Base-by-base conservation (phyloP, 2,888 invertebrate genomes). In the Pogonocherus hispidulus region DNA sequence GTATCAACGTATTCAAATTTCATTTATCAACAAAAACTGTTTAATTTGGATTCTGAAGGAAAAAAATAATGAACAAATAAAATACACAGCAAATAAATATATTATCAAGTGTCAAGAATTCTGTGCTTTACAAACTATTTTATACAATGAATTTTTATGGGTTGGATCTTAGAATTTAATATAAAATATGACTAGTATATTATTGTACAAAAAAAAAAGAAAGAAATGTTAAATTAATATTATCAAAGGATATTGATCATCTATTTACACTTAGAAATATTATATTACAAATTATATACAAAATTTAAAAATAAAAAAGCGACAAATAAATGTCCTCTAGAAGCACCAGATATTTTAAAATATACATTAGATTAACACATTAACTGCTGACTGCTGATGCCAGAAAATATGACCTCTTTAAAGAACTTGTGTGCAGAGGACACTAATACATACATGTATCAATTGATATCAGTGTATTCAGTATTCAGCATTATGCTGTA, bases 141-240 rank as follows among this genome's bases (percentile, higher is more conserved):
- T 41, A 41, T 16, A 41, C 16, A n/a, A 16, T 41, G 3, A n/a
- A 41, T 9, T 9, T 41, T 14, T 14, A 41, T 41, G 16, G 41
- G 14, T 14, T 41, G 41, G 41, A 41, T 41, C 41, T 41, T 14
- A 41, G n/a, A 41, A 41, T 41, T 20, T 23, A 52, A 27, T 52
- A 52, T 49, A 52, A 51, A 27, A 52, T 52, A 52, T 52, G 23
- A 52, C 32, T 52, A 52, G 23, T 52, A 52, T 22, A 52, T 9
- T 41, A 41, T 27, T 52, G 52, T 52, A 52, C 23, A 52, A 32
- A 52, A 69, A 71, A 66, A 71, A 49, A 23, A n/a, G n/a, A n/a
- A 57, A 65, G 52, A 62, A 69, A 66, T 35, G 32, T 23, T 60
- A 41, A 5, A 41, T 41, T n/a, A 41, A 6, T 16, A 41, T 41